Conservation (phyloP, 2,797 vertebrate species). For the Scolopax rusticola region DNA sequence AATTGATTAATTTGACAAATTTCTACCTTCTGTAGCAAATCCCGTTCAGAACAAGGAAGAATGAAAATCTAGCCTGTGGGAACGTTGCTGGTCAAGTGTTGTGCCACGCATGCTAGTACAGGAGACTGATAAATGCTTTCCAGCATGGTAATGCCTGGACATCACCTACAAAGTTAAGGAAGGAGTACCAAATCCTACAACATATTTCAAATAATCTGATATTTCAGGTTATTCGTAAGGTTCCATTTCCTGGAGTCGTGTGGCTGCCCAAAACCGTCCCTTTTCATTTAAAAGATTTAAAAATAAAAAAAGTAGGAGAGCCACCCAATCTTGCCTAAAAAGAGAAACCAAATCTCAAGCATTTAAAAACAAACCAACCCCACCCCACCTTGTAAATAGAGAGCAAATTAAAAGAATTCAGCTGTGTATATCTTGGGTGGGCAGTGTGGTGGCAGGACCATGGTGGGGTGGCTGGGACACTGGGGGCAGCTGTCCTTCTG, state of each 20-base stretch:
- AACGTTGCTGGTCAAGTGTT: background rate
- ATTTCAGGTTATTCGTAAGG: background rate
- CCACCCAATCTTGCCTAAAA: background rate
- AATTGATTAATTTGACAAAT: background rate
- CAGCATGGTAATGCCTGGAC: background rate
- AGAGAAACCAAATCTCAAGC: background rate
- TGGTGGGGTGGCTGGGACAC: background rate
- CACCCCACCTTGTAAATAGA: background rate
- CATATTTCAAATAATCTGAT: background rate
- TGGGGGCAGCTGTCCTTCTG: rapidly evolving
- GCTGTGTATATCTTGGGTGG: rapidly evolving
- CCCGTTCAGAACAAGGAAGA: background rate
- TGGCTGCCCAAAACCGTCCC: background rate
- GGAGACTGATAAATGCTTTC: background rate
- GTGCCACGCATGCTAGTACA: background rate
- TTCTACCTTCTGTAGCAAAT: background rate
- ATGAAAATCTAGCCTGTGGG: background rate
- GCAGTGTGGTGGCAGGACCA: background rate
- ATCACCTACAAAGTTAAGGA: background rate
- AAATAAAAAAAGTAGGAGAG: background rate
- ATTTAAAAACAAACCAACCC: background rate
- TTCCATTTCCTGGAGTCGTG: background rate
- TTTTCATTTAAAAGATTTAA: background rate
- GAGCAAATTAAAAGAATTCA: background rate
- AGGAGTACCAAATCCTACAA: background rate